Evolutionary conservation across 2,113 vertebrate species (phyloP), one percentile per base, ranked within the genome.

Genomic region (Carassius auratus): DNA sequence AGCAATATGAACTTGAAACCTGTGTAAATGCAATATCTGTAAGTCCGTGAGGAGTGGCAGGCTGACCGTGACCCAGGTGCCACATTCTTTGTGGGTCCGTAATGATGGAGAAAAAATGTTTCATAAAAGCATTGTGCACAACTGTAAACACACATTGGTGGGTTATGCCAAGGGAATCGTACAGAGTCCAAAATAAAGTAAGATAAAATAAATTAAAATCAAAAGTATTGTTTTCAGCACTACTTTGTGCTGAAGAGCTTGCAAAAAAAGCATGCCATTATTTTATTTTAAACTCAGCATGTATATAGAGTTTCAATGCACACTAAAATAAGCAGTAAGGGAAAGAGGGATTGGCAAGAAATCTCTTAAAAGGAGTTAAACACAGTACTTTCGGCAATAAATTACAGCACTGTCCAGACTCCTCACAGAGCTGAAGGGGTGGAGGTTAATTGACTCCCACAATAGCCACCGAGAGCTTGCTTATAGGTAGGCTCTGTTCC

Each of bases 1-100:
- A 85, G 87, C 87, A 90, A 86, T 90, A 78, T 81, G 71, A 86
- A 64, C 84, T 75, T 64, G 1, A 33, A 83, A 85, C 62, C 86
- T 91, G 84, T 84, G 79, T 87, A 87, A 90, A 90, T 89, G 86
- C 80, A 86, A 84, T 86, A 80, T 84, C 57, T 88, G 66, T 86
- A 64, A 74, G 14, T 48, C 8, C 36, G 55, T 10, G 68, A 48
- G 61, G 13, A 74, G 66, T 4, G 74, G 33, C 45, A 42, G 17
- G 3, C 15, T 81, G 69, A 59, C 61, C 8, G 8, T 33, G n/a
- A 62, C 50, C 45, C 3, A 0, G 55, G 8, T 77, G 78, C 17
- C 57, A 80, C 17, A 36, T 66, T 48, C 36, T 81, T 48, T 48
- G 30, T 30, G 61, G 8, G 26, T 50, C 68, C 4, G 9, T 19